These are phyloP conservation scores for Hyppa rectilinea DNA, from an alignment of 2,888 invertebrate species.

Conservation along the genomic window DNA sequence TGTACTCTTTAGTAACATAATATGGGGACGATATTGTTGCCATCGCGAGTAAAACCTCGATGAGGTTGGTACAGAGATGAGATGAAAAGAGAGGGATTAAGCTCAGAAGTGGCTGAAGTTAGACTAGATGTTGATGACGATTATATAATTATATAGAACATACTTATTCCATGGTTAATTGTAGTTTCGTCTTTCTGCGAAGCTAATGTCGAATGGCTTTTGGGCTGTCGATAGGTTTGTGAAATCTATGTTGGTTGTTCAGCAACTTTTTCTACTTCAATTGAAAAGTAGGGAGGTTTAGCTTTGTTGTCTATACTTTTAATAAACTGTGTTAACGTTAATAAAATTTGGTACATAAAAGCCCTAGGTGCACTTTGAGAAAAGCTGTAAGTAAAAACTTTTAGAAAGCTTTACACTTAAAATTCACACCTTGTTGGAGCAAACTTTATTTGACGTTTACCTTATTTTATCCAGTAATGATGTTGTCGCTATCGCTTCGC, in stretches of 20 bases:
- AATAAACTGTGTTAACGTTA: background rate
- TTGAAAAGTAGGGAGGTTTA: background rate
- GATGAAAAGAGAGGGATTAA: too few species aligned
- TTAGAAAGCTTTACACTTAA: constrained; percentile 3
- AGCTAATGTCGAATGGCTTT: constrained; percentile 23
- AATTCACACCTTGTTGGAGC: constrained; percentile 32
- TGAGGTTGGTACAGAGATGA: too few species aligned
- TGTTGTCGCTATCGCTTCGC: constrained; percentile 1
- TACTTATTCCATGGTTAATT: constrained; percentile 10
- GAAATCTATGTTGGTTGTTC: background rate
- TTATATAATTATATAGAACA: too few species aligned
- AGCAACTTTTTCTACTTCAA: background rate
- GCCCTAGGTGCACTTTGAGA: background rate
- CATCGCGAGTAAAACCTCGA: too few species aligned
- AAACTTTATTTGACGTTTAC: constrained; percentile 7
- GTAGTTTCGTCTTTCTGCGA: constrained; percentile 29
- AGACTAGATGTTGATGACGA: too few species aligned
- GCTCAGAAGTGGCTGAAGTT: too few species aligned
- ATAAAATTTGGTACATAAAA: background rate
- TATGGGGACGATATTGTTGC: too few species aligned
- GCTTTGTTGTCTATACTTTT: background rate
- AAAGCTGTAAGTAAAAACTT: background rate
- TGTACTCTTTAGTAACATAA: too few species aligned
- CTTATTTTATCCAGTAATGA: background rate
- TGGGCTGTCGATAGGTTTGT: background rate